Percentiles rank a stretch among this genome's conserved stretches.
Conservation (phyloP, 2,113 vertebrate genomes). For the Marmota monax region DNA sequence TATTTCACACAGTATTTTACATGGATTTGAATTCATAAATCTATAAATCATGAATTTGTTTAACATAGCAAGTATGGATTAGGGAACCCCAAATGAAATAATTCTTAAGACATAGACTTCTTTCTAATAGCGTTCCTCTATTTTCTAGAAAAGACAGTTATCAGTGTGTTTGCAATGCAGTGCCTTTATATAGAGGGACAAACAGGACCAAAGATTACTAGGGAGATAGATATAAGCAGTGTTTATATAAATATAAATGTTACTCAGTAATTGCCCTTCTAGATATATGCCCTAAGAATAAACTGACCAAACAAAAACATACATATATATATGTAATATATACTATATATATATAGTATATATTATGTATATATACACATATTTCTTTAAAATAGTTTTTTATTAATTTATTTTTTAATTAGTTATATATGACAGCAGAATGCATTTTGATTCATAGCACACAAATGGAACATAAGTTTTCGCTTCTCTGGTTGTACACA, state of each 20-base stretch:
- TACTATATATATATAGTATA: background rate
- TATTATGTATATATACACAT: background rate
- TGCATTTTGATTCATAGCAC: too few species aligned
- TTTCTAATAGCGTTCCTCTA: background rate
- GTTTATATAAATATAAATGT: too few species aligned
- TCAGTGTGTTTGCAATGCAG: background rate
- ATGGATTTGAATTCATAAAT: background rate
- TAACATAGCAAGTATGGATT: background rate
- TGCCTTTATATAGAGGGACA: background rate
- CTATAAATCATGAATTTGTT: background rate
- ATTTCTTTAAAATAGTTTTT: background rate
- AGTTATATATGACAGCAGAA: too few species aligned
- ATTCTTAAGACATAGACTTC: background rate
- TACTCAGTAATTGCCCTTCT: background rate
- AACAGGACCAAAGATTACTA: background rate
- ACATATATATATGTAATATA: background rate
- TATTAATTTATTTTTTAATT: too few species aligned
- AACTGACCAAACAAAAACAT: background rate
- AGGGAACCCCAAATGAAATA: background rate
- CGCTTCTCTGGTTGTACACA: too few species aligned
- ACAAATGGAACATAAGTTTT: too few species aligned
- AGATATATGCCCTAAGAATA: background rate
- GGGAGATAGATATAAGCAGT: background rate
- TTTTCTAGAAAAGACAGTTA: background rate
- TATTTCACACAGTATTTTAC: background rate